These are phyloP conservation scores for Acholoe squamosa DNA, from an alignment of 2,888 invertebrate species.

Conservation along the genomic window DNA sequence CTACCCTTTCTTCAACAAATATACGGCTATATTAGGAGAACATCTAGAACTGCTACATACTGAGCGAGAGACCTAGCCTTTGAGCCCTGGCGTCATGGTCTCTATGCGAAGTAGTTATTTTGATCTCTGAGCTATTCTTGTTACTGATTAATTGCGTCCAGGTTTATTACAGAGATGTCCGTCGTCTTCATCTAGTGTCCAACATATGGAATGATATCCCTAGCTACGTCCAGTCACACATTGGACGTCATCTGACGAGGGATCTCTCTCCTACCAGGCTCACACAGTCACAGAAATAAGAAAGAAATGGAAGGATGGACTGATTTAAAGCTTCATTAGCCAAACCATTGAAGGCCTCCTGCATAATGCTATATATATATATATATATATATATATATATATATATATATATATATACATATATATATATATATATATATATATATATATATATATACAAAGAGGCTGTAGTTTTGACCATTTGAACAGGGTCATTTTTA, in stretches of 20 bases:
- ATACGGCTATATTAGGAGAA: too few relatives aligned
- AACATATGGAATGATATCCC: not conserved
- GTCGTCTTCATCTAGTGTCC: not conserved
- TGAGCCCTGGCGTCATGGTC: not conserved
- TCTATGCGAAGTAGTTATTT: not conserved
- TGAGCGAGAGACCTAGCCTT: too few relatives aligned
- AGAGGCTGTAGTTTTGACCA: too few relatives aligned
- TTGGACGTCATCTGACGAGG: not conserved
- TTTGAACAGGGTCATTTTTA: too few relatives aligned
- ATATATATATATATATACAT: too few relatives aligned
- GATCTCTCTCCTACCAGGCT: not conserved
- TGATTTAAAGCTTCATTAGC: conserved; percentile 19
- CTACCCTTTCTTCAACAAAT: too few relatives aligned
- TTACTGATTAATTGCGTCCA: not conserved
- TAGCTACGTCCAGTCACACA: not conserved
- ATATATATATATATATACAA: too few relatives aligned
- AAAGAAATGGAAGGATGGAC: not conserved
- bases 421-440: too few relatives aligned
- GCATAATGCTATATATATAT: too few relatives aligned
- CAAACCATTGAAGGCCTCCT: too few relatives aligned
- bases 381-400: too few relatives aligned
- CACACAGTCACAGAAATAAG: not conserved
- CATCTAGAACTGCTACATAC: too few relatives aligned
- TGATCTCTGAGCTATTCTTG: not conserved
- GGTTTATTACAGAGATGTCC: not conserved